A percentile compares a stretch with the other conserved stretches of the same genome.
These are phyloP conservation scores for Balaeniceps rex DNA, from an alignment of 2,113 vertebrate genomes.

Conservation along the genomic window DNA sequence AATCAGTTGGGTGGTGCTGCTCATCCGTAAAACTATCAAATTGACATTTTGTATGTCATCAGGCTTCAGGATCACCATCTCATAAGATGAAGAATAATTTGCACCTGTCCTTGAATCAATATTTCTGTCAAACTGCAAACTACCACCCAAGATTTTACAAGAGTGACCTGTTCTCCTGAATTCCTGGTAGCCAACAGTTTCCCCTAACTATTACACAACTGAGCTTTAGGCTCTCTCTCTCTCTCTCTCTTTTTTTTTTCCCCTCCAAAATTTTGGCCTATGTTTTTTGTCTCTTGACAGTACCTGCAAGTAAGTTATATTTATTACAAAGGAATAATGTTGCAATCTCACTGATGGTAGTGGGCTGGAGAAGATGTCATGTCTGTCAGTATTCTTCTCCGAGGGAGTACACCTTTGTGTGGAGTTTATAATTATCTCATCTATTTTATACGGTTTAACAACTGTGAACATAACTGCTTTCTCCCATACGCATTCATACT, in stretches of 20 bases:
- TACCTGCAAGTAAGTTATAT: neutral
- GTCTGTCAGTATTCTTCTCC: neutral
- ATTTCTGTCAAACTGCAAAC: neutral
- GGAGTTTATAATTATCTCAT: conserved; percentile 42
- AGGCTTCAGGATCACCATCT: neutral
- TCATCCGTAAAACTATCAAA: neutral
- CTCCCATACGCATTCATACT: neutral
- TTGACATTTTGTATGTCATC: neutral
- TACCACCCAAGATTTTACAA: neutral
- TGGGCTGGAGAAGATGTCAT: conserved; percentile 9
- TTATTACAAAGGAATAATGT: neutral
- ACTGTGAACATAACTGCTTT: conserved; percentile 8
- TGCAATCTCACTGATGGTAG: neutral
- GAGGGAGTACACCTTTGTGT: conserved; percentile 6
- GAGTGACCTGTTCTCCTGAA: neutral
- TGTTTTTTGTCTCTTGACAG: neutral
- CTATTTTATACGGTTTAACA: conserved; percentile 17
- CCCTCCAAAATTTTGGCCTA: neutral
- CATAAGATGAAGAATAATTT: neutral
- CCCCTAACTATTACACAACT: neutral
- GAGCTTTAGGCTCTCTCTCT: neutral
- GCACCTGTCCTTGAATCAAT: neutral
- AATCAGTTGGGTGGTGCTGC: neutral
- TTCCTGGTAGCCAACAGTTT: neutral
- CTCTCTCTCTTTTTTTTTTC: neutral